Conservation (phyloP, 2,888 invertebrate species). For the Drosophila rellima region DNA sequence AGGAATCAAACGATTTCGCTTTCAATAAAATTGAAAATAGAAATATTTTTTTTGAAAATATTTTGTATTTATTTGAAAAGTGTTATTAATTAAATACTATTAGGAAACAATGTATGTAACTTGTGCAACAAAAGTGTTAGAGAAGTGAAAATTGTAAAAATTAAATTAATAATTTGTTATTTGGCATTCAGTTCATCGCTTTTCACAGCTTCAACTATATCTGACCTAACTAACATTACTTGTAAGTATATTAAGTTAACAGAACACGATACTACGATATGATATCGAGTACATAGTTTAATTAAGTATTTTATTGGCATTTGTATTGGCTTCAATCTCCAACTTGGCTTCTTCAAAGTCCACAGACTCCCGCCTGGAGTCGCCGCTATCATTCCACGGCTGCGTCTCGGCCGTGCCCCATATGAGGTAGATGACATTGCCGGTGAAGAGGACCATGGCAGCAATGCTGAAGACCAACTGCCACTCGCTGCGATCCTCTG, state of each 20-base stretch:
- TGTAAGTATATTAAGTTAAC: slow-evolving; percentile 5
- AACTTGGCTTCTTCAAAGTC: slow-evolving; percentile 56
- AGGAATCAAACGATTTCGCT: background rate
- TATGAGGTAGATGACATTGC: slow-evolving; percentile 89
- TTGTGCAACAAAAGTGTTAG: slow-evolving; percentile 19
- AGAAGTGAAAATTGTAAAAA: background rate
- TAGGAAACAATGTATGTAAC: slow-evolving; percentile 21
- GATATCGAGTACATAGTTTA: slow-evolving; percentile 6
- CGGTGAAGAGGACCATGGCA: slow-evolving; percentile 89
- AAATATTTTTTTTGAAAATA: background rate
- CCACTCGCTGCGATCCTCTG: slow-evolving; percentile 88
- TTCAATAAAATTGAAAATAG: background rate
- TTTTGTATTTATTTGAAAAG: slow-evolving; percentile 22
- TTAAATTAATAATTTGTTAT: slow-evolving; percentile 17
- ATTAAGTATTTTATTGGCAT: slow-evolving; percentile 23
- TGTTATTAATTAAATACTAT: slow-evolving; percentile 14
- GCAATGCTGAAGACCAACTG: slow-evolving; percentile 90
- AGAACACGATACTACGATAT: slow-evolving; percentile 11
- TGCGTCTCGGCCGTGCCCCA: slow-evolving; percentile 90
- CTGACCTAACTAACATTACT: slow-evolving; percentile 13
- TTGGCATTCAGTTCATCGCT: slow-evolving; percentile 22
- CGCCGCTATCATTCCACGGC: slow-evolving; percentile 87
- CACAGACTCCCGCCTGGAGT: slow-evolving; percentile 77
- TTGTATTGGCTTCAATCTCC: slow-evolving; percentile 21
- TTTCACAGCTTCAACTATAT: slow-evolving; percentile 11